Base-by-base conservation (phyloP, 1,140 invertebrate genomes). In the Aphaenogaster floridana region DNA sequence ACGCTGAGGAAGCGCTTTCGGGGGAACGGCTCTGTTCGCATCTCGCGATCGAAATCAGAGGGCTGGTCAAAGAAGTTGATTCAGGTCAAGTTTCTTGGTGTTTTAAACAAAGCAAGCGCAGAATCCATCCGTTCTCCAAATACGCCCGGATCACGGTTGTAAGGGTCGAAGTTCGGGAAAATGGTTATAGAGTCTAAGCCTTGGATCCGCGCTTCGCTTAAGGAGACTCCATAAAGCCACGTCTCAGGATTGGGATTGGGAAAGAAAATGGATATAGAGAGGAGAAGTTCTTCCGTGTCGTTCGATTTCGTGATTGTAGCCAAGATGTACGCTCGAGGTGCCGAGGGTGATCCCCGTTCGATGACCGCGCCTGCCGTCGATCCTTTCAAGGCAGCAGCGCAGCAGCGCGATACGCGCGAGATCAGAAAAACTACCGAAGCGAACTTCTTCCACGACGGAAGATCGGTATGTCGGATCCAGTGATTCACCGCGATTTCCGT, bases 341-440 rank as follows among this genome's bases (percentile, higher is more conserved):
- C 34, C 57, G 61, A 57, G 54, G 57, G 42, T 57, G 17, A 57
- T 74, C 88, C 66, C 45, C 78, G 78, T 90, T 76, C 88, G 89
- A 85, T 86, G 89, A 88, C 86, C 61, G 76, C 83, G 28, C 17
- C 66, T 68, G 9, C 28, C 68, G 81, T 21, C 59, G 72, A 89
- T 86, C 87, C 61, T 86, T 54, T 61, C 72, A 52, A 77, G 64
- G 50, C 21, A 36, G 28, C 57, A 34, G 42, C 74, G 42, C 17
- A 36, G 15, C 21, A 15, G 28, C 59, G 68, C 66, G 50, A 83
- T 74, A 42, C 28, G 64, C 69, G 80, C 80, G 69, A 76, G 59
- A 52, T 69, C 52, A 85, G 72, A 83, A 88, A 88, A 90, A 66
- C 78, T 13, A 86, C 52, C 86, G 86, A 6, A 48, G 86, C 78